Conservation (phyloP, 92 coral and sea anemone genomes). For the Epizoanthus illoricatus region DNA sequence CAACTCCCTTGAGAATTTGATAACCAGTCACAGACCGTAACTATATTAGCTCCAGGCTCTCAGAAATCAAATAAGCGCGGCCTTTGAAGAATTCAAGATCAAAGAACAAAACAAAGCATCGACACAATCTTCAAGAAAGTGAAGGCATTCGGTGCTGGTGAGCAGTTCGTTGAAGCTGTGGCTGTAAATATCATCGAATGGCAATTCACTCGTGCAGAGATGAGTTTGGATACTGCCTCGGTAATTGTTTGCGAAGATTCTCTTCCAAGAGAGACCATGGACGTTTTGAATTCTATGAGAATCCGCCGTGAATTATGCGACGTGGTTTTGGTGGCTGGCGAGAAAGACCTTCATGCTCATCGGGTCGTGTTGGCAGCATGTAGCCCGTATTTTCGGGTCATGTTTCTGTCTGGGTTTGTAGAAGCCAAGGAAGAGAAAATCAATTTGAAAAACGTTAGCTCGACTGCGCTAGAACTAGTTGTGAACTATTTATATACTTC, state of each 20-base stretch:
- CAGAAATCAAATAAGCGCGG: constrained; percentile 34
- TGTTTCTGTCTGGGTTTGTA: constrained; percentile 95
- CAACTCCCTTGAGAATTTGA: not conserved
- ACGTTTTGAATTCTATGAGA: constrained; percentile 85
- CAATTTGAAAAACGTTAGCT: constrained; percentile 75
- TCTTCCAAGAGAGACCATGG: constrained; percentile 78
- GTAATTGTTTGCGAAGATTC: constrained; percentile 75
- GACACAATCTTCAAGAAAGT: not conserved
- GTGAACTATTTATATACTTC: constrained; percentile 91
- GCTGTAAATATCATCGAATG: constrained; percentile 24
- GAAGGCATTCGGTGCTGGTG: constrained; percentile 11
- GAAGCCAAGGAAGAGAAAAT: constrained; percentile 88
- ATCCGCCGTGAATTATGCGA: constrained; percentile 83
- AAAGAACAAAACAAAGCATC: not conserved
- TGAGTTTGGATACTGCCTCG: constrained; percentile 72
- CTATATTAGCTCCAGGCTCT: constrained; percentile 21
- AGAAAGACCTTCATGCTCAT: constrained; percentile 76
- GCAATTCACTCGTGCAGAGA: constrained; percentile 34
- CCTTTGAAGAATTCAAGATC: constrained; percentile 30
- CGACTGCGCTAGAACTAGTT: constrained; percentile 68
- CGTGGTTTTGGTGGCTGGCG: constrained; percentile 77
- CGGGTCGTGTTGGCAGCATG: constrained; percentile 96
- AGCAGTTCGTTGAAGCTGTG: constrained; percentile 8
- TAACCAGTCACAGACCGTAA: constrained; percentile 17
- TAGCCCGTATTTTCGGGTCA: constrained; percentile 97